These are phyloP conservation scores for Lophochroa leadbeateri DNA, from an alignment of 2,113 vertebrate species.

Conservation along the genomic window DNA sequence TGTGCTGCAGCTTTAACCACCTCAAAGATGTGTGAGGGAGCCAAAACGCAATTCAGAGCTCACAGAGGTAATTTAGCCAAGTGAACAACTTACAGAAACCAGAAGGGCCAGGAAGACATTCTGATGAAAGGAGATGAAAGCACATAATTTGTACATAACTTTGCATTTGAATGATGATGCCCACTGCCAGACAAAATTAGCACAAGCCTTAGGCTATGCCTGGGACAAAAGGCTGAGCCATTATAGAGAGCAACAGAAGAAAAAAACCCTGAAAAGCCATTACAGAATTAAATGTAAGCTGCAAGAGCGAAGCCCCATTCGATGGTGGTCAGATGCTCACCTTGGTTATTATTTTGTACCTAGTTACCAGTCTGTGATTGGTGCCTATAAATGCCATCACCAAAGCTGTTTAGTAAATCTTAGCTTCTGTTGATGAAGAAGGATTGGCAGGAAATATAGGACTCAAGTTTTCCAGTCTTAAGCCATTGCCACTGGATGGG, in stretches of 20 bases:
- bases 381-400: background rate
- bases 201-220: background rate
- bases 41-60: background rate
- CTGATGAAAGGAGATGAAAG: background rate
- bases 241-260: background rate
- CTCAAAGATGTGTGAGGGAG: background rate
- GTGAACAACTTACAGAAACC: background rate
- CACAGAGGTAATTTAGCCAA: background rate
- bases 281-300: background rate
- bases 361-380: background rate
- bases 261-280: background rate
- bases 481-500: rapidly evolving
- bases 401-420: background rate
- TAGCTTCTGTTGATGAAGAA: background rate
- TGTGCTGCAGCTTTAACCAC: background rate
- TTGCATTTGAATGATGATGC: background rate
- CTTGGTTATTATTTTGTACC: background rate
- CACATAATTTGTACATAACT: background rate
- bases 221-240: background rate
- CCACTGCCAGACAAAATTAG: background rate
- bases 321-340: background rate
- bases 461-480: background rate
- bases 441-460: background rate
- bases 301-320: background rate
- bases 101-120: background rate